Conservation (phyloP, 2,113 vertebrate genomes). For the Collichthys lucidus region DNA sequence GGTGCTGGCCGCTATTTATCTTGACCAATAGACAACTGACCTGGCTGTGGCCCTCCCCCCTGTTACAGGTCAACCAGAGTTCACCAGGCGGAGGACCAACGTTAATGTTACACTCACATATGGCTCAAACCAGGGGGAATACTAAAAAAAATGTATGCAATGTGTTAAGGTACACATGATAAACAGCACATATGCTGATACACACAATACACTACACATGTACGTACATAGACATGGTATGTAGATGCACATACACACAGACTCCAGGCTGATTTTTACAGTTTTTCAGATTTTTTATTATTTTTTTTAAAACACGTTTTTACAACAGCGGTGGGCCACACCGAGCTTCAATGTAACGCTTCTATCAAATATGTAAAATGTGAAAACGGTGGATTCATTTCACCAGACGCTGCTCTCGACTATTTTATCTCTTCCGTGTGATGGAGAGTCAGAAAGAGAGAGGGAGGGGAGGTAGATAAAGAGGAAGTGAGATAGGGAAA, state of each 20-base stretch:
- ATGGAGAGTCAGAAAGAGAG: background rate
- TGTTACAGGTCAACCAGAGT: conserved; percentile 80
- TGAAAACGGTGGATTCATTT: conserved; percentile 15
- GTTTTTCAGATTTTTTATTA: background rate
- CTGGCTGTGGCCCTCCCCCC: conserved; percentile 72
- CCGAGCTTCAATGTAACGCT: background rate
- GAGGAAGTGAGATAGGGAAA: conserved; percentile 41
- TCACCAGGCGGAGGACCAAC: conserved; percentile 68
- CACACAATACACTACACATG: too few species aligned
- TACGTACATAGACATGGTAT: background rate
- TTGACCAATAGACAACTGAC: conserved; percentile 85
- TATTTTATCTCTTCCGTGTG: background rate
- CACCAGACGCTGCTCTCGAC: background rate
- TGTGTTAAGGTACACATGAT: background rate
- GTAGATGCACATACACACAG: background rate
- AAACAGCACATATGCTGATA: background rate
- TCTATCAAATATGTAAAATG: conserved; percentile 14
- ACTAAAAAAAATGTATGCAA: background rate
- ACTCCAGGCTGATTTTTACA: background rate
- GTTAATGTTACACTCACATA: background rate
- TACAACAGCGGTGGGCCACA: background rate
- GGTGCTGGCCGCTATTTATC: conserved; percentile 82
- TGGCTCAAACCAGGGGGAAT: background rate
- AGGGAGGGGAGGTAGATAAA: conserved; percentile 28
- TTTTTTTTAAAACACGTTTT: background rate